Percentiles rank a stretch among this genome's conserved stretches.
These are phyloP conservation scores for Eueremaeus valkanovi DNA, from an alignment of 2,888 invertebrate genomes.

Conservation along the genomic window DNA sequence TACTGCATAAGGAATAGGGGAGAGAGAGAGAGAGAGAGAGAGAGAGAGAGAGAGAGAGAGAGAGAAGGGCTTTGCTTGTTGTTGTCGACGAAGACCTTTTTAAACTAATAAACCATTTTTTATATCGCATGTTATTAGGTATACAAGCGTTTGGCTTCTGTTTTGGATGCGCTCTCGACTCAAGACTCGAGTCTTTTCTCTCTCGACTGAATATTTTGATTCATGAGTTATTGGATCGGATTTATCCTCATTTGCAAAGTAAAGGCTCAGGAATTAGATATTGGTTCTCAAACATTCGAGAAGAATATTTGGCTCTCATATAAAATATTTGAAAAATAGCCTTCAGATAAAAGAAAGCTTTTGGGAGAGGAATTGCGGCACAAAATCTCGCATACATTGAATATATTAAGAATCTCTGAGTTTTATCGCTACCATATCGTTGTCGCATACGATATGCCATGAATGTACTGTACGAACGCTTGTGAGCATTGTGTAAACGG, in stretches of 20 bases:
- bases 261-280: slow-evolving; percentile 25
- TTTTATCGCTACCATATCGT: neutral
- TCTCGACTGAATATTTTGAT: neutral
- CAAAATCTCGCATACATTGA: slow-evolving; percentile 25
- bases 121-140: slow-evolving; percentile 3
- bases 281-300: neutral
- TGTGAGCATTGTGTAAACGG: too few species aligned
- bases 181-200: too few species aligned
- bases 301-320: neutral
- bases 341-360: slow-evolving; percentile 31
- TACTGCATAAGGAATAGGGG: neutral
- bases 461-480: too few species aligned
- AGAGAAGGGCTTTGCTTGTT: neutral
- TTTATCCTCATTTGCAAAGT: slow-evolving; percentile 35
- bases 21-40: too few species aligned
- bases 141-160: neutral
- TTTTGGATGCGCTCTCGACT: neutral
- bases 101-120: slow-evolving; percentile 21
- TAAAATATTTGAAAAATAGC: slow-evolving; percentile 35
- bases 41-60: too few species aligned
- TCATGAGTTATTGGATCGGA: slow-evolving; percentile 3
- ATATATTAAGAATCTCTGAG: neutral
- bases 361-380: neutral
- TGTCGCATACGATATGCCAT: neutral
- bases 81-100: neutral